Evolutionary conservation across 2,888 invertebrate species (phyloP), one percentile per base, ranked within the genome.

Genomic region (Volucella inflata): DNA sequence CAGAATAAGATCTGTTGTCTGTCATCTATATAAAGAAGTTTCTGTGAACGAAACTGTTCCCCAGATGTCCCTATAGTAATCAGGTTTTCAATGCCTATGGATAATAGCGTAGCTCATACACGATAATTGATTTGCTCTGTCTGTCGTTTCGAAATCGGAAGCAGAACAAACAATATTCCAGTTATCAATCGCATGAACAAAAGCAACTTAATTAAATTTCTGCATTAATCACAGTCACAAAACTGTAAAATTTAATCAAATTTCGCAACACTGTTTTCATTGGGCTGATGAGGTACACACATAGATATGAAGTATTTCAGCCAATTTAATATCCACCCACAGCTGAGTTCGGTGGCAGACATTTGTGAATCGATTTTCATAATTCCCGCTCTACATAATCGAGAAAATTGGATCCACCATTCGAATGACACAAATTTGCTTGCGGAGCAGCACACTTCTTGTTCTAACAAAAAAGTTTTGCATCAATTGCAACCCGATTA

Each of bases 361-460:
- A 60, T 77, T 21, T 40, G 65, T 60, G 42, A 65, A 72, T 79
- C 72, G 65, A 79, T 79, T 59, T 72, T 65, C 50, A 79, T 59
- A 79, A 79, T 79, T 79, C 72, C 79, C 79, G 79, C 59, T 79
- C 57, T 44, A 78, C 65, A 50, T 64, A 72, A 78, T 72, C 57
- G 36, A 53, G 65, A 55, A 50, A 55, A 71, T 71, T 78, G 53
- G 46, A 78, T 77, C 62, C 8, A 16, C 70, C 46, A 53, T 40
- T 38, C 16, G 46, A 78, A 71, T 62, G 6, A 48, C 36, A 48
- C 51, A 53, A 70, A 57, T n/a, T 8, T n/a, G 14, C 51, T 9
- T n/a, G 51, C 9, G 14, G 14, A 17, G 40, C 40, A 67, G 4
- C 16, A 16, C 10, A 6, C 30, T 14, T 8, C 48, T 16, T 48